Base-by-base conservation (phyloP, 2,113 vertebrate genomes). In the Chlamydotis undulata region DNA sequence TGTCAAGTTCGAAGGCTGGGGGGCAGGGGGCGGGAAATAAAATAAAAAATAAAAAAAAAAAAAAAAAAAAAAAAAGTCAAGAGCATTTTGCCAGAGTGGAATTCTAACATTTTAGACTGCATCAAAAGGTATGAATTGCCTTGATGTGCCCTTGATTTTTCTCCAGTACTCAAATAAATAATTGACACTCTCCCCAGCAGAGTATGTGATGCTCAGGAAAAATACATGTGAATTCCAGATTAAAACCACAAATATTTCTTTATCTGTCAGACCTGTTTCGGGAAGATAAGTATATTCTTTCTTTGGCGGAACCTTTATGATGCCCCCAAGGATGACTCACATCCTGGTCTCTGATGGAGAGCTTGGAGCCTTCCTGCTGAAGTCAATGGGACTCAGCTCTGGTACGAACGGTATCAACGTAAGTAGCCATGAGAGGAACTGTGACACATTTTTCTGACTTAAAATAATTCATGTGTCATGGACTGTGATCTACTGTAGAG, bases 101-200 rank as follows among this genome's bases (percentile, higher is more conserved):
- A 80, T 68, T 91, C 87, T 68, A 95, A 93, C 89, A 82, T 89
- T 95, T 96, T 76, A 87, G 26, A 76, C 73, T 71, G 52, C 49
- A 68, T 89, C 65, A 89, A 87, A 93, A 87, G 45, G 26, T 84
- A 73, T 12, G 70, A 94, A 78, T 8, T 68, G 59, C 76, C 89
- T 95, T 94, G 80, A 90, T 45, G 26, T 33, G 37, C 61, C n/a
- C 93, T 93, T 83, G 84, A 85, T 93, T 96, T 91, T 87, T 65
- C 79, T 93, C 67, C 84, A 87, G 59, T 65, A 73, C 63, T 55
- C 61, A 85, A 93, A 89, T 71, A 94, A 96, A 87, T 87, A 90
- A 94, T 61, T 87, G 67, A 90, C 50, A 84, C 25, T 57, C 95
- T 91, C 68, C 65, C 57, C 77, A 96, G 69, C 22, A 87, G 69